phyloP scores from a whole-genome alignment of 1,140 invertebrate genomes.

The Plutomurus gul region DNA sequence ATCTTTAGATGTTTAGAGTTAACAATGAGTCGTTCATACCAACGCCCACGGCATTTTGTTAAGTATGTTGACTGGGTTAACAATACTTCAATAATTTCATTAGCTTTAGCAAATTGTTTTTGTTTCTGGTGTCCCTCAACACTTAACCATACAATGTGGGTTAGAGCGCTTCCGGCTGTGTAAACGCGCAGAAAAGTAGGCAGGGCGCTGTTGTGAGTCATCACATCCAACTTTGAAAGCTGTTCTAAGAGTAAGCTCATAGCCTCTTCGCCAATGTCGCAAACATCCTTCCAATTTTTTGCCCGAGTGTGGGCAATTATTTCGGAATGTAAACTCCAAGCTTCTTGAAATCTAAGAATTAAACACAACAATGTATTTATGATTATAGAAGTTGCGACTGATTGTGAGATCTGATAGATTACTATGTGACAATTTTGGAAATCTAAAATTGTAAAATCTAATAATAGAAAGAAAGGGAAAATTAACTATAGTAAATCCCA shows the following conservation, averaged over 20 bases:
- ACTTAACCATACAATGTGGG: constrained; percentile 58
- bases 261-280: constrained; percentile 52
- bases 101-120: constrained; percentile 60
- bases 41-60: constrained; percentile 60
- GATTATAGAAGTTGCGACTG: too few species aligned
- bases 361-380: too few species aligned
- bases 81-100: constrained; percentile 58
- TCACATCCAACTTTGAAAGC: constrained; percentile 23
- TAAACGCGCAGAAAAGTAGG: constrained; percentile 60
- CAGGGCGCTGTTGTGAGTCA: constrained; percentile 56
- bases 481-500: too few species aligned
- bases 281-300: constrained; percentile 56
- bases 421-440: too few species aligned
- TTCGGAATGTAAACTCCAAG: constrained; percentile 55
- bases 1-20: constrained; percentile 63
- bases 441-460: too few species aligned
- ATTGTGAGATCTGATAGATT: too few species aligned
- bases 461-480: too few species aligned
- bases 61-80: constrained; percentile 60
- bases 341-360: constrained; percentile 54
- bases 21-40: constrained; percentile 63
- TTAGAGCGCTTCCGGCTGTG: constrained; percentile 60
- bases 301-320: constrained; percentile 55
- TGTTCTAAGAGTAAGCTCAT: constrained; percentile 45
- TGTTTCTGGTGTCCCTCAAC: constrained; percentile 61